phyloP scores from a whole-genome alignment of 1,140 invertebrate species.

The Cyrtorhinus lividipennis region DNA sequence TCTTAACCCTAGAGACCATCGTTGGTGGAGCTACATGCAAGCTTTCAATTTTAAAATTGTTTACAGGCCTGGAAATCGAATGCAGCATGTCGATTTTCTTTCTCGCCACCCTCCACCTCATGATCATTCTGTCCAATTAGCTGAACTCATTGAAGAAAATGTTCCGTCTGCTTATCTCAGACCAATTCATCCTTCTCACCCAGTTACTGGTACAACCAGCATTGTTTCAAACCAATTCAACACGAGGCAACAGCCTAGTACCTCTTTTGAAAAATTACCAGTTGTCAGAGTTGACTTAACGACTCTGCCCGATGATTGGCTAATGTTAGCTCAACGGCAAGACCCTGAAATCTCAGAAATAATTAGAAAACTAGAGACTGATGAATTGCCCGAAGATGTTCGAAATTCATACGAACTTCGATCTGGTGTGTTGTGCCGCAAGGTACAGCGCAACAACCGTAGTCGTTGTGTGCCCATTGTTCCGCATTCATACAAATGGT shows the following conservation, averaged over 20 bases:
- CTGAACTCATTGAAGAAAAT: slow-evolving; percentile 25
- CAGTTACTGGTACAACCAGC: background rate
- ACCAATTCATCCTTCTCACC: background rate
- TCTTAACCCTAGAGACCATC: slow-evolving; percentile 28
- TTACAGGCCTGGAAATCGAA: slow-evolving; percentile 28
- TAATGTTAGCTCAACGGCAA: slow-evolving; percentile 21
- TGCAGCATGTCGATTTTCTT: slow-evolving; percentile 33
- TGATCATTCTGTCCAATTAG: slow-evolving; percentile 28
- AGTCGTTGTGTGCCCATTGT: slow-evolving; percentile 27
- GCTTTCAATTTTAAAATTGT: slow-evolving; percentile 29
- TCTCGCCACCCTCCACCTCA: slow-evolving; percentile 28
- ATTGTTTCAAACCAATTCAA: background rate
- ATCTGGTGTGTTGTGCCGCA: slow-evolving; percentile 24
- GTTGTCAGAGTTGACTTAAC: slow-evolving; percentile 13
- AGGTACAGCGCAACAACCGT: slow-evolving; percentile 22
- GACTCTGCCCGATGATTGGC: slow-evolving; percentile 22
- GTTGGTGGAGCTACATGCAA: slow-evolving; percentile 28
- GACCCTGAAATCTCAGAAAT: slow-evolving; percentile 22
- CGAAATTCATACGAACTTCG: slow-evolving; percentile 24
- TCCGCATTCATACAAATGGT: slow-evolving; percentile 26
- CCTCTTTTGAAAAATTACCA: background rate
- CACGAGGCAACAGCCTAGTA: background rate
- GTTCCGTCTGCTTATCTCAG: background rate
- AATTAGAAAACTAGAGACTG: slow-evolving; percentile 9
- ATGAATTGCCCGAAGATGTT: slow-evolving; percentile 22